Evolutionary conservation across 2,113 vertebrate species (phyloP).

Genomic region (Chamaea fasciata): DNA sequence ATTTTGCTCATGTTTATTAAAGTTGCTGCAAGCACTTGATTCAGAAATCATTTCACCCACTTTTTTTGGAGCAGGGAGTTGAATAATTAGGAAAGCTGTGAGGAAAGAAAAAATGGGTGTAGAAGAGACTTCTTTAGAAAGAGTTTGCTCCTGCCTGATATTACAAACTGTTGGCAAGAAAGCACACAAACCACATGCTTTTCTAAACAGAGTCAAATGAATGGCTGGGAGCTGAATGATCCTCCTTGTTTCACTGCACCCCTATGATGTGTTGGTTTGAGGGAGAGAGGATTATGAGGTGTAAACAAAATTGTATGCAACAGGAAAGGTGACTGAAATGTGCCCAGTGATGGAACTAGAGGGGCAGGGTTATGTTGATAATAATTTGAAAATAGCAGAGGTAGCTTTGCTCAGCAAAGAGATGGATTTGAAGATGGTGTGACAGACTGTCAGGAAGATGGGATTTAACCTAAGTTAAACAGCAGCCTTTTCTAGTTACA

Average conservation of each 20-base stretch:
- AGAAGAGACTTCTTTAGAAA: not conserved
- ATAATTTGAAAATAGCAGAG: not conserved
- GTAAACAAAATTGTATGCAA: not conserved
- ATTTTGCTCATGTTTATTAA: constrained; percentile 17
- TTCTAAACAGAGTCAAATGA: not conserved
- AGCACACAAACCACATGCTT: not conserved
- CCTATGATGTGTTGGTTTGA: not conserved
- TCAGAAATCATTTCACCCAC: not conserved
- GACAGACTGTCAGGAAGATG: not conserved
- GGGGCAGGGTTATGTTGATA: not conserved
- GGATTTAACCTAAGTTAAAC: not conserved
- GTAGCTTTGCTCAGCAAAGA: not conserved
- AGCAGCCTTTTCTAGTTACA: not conserved
- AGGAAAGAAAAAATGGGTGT: not conserved
- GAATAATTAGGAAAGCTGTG: not conserved
- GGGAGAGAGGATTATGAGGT: not conserved
- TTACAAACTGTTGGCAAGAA: not conserved
- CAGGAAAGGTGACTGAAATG: not conserved
- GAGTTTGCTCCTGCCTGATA: not conserved
- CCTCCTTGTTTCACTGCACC: not conserved
- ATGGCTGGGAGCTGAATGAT: not conserved
- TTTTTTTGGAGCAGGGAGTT: not conserved
- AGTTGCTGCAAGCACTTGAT: not conserved
- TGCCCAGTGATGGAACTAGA: not conserved
- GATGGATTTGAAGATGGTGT: not conserved